A percentile compares a stretch with the other conserved stretches of the same genome.
These are phyloP conservation scores for Aplysina aerophoba DNA, from an alignment of 37 sponge, comb jelly and placozoan species.

Conservation along the genomic window DNA sequence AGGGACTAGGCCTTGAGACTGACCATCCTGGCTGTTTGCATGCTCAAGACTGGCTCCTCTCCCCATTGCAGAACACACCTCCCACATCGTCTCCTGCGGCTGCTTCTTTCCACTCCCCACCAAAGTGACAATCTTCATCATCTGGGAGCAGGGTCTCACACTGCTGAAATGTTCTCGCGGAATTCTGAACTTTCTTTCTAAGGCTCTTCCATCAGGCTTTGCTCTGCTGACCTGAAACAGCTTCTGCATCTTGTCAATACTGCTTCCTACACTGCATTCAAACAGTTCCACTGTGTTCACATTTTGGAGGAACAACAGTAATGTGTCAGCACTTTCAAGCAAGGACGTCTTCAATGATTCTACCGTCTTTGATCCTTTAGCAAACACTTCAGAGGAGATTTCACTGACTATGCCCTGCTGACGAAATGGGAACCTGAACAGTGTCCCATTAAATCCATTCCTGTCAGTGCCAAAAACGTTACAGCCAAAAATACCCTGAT, in stretches of 20 bases:
- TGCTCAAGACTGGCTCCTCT: neutral
- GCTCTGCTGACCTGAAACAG: neutral
- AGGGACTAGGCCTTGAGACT: conserved; percentile 38
- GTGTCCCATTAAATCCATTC: conserved; percentile 71
- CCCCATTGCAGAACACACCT: conserved; percentile 27
- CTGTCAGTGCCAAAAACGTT: conserved; percentile 29
- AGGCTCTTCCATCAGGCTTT: neutral
- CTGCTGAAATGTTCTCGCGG: neutral
- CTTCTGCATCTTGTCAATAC: neutral
- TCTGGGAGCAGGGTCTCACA: neutral
- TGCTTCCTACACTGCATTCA: conserved; percentile 7
- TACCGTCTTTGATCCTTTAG: conserved; percentile 3
- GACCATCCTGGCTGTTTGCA: conserved; percentile 14
- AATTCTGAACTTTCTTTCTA: neutral
- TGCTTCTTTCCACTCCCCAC: neutral
- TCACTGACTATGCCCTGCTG: conserved; percentile 20
- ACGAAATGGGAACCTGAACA: conserved; percentile 85
- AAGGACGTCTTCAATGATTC: conserved; percentile 39
- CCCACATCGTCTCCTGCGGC: neutral
- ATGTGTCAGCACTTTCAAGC: conserved; percentile 24
- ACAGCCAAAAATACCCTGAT: conserved; percentile 75
- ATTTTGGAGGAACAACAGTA: conserved; percentile 71
- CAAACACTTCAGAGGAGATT: conserved; percentile 40
- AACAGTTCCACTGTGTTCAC: conserved; percentile 59
- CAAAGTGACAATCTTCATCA: neutral